Percentiles rank a stretch among this genome's conserved stretches.
These are phyloP conservation scores for Enteromius fasciolatus DNA, from an alignment of 2,797 vertebrate genomes.

Conservation along the genomic window DNA sequence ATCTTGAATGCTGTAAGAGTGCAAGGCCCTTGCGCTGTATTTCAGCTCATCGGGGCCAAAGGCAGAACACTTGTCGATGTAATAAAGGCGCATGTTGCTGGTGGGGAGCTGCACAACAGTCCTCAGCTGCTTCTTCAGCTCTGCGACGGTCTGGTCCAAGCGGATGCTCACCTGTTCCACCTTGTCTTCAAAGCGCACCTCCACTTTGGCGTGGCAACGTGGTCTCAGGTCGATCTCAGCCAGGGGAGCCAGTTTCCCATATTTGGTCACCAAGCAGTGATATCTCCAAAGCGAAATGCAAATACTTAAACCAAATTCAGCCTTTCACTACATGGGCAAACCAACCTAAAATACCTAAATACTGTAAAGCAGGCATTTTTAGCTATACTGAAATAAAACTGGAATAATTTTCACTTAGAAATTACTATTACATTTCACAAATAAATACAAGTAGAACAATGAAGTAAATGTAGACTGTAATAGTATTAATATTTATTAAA, in stretches of 20 bases:
- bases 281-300: slow-evolving; percentile 77
- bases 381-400: background rate
- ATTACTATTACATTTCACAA: background rate
- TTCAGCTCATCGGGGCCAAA: slow-evolving; percentile 97
- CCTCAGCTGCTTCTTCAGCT: slow-evolving; percentile 91
- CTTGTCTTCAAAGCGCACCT: slow-evolving; percentile 92
- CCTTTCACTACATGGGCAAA: background rate
- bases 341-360: background rate
- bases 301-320: background rate
- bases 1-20: slow-evolving; percentile 95
- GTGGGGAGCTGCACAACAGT: slow-evolving; percentile 88
- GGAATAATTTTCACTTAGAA: background rate
- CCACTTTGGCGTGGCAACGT: slow-evolving; percentile 88
- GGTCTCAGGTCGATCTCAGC: slow-evolving; percentile 95
- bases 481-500: background rate
- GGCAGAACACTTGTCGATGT: slow-evolving; percentile 87
- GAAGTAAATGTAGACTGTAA: background rate
- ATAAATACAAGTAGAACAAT: background rate
- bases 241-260: slow-evolving; percentile 93
- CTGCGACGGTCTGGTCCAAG: slow-evolving; percentile 94
- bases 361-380: background rate
- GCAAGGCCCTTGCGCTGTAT: slow-evolving; percentile 88
- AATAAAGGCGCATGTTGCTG: slow-evolving; percentile 93
- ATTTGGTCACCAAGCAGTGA: slow-evolving; percentile 92
- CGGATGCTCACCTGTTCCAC: slow-evolving; percentile 92